Evolutionary conservation across 2,113 vertebrate species (phyloP).

Genomic region (Chunga burmeisteri): DNA sequence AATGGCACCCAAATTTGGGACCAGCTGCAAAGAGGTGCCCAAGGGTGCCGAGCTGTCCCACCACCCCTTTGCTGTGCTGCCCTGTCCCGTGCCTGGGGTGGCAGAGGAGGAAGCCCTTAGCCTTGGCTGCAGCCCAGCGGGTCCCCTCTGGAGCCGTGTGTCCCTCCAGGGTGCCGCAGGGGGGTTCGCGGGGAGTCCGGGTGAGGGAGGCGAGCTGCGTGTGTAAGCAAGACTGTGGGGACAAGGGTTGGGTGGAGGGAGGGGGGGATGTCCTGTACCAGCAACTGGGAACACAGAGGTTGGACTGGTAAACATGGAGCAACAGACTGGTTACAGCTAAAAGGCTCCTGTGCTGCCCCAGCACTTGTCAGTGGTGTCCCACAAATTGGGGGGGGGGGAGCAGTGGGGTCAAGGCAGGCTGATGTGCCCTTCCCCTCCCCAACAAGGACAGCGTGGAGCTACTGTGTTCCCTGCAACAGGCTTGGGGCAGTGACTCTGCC

Average conservation of each 20-base stretch:
- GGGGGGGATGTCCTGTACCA: not conserved
- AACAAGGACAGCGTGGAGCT: not conserved
- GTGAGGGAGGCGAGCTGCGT: not conserved
- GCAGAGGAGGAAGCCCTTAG: not conserved
- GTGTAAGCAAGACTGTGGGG: not conserved
- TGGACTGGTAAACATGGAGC: not conserved
- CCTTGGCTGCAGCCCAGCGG: not conserved
- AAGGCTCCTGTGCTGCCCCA: not conserved
- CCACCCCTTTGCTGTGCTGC: not conserved
- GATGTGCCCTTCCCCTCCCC: not conserved
- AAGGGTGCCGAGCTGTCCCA: accelerated
- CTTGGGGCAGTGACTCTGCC: not conserved
- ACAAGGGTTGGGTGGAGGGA: not conserved
- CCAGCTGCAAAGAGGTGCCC: not conserved
- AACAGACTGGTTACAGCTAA: not conserved
- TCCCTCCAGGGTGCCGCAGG: not conserved
- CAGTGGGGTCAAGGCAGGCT: not conserved
- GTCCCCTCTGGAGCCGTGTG: not conserved
- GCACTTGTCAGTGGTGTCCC: not conserved
- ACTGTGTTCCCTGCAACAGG: not conserved
- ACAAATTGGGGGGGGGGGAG: accelerated
- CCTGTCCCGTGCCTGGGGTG: accelerated
- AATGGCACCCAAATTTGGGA: not conserved
- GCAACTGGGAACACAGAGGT: not conserved
- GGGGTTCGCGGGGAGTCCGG: accelerated